phyloP scores from a whole-genome alignment of 1,140 invertebrate species.

The Apolygus lucorum region DNA sequence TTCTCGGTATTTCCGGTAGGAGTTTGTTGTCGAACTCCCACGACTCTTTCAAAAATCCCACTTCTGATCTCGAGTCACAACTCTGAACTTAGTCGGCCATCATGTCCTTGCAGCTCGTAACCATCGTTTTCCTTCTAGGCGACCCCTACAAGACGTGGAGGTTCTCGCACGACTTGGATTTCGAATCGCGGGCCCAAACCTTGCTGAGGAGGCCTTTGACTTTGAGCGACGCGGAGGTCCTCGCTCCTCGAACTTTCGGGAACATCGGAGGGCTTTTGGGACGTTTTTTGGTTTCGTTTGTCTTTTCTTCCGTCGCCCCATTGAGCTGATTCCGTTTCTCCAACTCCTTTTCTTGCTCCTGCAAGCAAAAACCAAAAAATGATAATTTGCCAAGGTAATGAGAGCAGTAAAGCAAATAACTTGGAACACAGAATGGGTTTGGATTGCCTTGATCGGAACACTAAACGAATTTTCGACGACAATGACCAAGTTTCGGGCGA shows the following conservation, averaged over 20 bases:
- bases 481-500: too few species aligned
- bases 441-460: too few species aligned
- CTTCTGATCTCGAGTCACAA: too few species aligned
- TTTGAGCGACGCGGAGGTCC: slow-evolving; percentile 72
- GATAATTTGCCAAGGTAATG: too few species aligned
- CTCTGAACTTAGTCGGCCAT: not conserved
- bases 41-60: too few species aligned
- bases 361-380: too few species aligned
- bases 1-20: not conserved
- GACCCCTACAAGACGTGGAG: slow-evolving; percentile 62
- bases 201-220: slow-evolving; percentile 74
- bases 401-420: too few species aligned
- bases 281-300: slow-evolving; percentile 49
- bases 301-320: slow-evolving; percentile 43
- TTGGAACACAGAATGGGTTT: too few species aligned
- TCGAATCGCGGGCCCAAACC: slow-evolving; percentile 76
- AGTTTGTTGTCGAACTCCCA: too few species aligned
- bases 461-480: too few species aligned
- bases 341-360: slow-evolving; percentile 36
- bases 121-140: slow-evolving; percentile 7
- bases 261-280: slow-evolving; percentile 40
- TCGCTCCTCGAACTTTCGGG: slow-evolving; percentile 52
- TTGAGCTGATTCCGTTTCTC: slow-evolving; percentile 67
- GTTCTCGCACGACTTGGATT: slow-evolving; percentile 86
- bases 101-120: not conserved